Percentiles rank a stretch among this genome's conserved stretches.
Conservation (phyloP, 1,140 invertebrate genomes). For the Ceratosolen fusciceps region DNA sequence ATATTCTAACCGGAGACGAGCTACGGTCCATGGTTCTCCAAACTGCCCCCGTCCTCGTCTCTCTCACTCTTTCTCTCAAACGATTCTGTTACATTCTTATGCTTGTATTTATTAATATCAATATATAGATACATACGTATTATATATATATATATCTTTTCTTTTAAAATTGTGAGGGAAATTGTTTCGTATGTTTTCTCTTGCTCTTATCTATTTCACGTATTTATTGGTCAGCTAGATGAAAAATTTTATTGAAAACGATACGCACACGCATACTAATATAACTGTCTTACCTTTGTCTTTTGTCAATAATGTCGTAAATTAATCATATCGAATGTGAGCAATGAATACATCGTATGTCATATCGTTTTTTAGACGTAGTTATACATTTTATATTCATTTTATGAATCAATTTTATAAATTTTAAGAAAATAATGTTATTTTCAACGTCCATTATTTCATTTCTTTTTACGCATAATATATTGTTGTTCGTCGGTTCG, state of each 20-base stretch:
- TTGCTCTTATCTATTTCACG: constrained; percentile 23
- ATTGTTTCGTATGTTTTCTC: constrained; percentile 16
- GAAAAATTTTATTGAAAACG: constrained; percentile 25
- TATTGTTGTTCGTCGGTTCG: too few relatives aligned
- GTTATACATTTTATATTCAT: not conserved
- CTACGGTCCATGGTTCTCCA: too few relatives aligned
- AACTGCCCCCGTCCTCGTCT: too few relatives aligned
- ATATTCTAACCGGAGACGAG: too few relatives aligned
- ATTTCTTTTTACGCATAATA: too few relatives aligned
- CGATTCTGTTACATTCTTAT: constrained; percentile 26
- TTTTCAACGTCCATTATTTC: too few relatives aligned
- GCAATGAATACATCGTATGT: too few relatives aligned
- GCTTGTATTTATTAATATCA: not conserved
- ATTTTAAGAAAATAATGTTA: too few relatives aligned
- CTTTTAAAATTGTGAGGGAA: constrained; percentile 4
- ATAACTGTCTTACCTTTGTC: too few relatives aligned
- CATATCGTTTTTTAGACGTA: too few relatives aligned
- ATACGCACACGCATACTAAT: too few relatives aligned
- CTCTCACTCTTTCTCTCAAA: not conserved
- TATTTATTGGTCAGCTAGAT: constrained; percentile 12
- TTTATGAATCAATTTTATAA: not conserved
- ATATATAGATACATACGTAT: not conserved
- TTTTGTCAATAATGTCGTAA: not conserved
- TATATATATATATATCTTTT: not conserved
- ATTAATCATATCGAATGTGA: too few relatives aligned